Conservation (phyloP, 2,113 vertebrate species). For the Lepus timidus region DNA sequence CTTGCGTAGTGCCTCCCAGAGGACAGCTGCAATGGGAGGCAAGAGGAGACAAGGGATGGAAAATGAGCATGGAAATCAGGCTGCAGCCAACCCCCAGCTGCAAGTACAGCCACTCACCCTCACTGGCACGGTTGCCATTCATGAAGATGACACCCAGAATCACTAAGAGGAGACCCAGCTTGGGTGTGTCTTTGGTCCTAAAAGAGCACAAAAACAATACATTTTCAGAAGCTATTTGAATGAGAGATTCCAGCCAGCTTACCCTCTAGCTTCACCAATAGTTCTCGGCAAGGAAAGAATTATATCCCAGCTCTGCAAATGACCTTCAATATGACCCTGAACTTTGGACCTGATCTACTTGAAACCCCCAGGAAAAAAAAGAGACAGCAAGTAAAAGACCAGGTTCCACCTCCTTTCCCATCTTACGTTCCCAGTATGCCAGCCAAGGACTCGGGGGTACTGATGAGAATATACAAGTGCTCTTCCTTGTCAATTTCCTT, state of each 20-base stretch:
- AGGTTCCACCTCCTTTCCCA: conserved; percentile 73
- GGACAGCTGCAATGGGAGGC: conserved; percentile 79
- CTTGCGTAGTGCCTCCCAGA: conserved; percentile 88
- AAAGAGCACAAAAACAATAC: background rate
- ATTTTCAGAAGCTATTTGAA: conserved; percentile 45
- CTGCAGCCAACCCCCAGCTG: background rate
- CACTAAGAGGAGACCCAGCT: conserved; percentile 92
- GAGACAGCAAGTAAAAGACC: conserved; percentile 61
- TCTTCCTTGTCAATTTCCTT: conserved; percentile 93
- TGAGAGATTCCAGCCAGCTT: background rate
- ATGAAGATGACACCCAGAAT: conserved; percentile 95
- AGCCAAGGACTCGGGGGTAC: conserved; percentile 85
- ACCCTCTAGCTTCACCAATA: conserved; percentile 21
- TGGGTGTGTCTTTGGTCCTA: conserved; percentile 89
- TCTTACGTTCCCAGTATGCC: conserved; percentile 80
- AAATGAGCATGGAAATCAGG: background rate
- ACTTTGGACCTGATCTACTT: conserved; percentile 41
- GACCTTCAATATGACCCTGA: conserved; percentile 33
- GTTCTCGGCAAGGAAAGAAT: background rate
- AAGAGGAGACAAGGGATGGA: conserved; percentile 51
- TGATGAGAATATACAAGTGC: conserved; percentile 93
- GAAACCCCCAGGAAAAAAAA: conserved; percentile 37
- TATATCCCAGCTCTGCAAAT: conserved; percentile 5
- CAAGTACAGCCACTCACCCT: conserved; percentile 85
- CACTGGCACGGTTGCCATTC: conserved; percentile 93